Conservation (phyloP, 1,140 invertebrate genomes). For the Maniola jurtina region DNA sequence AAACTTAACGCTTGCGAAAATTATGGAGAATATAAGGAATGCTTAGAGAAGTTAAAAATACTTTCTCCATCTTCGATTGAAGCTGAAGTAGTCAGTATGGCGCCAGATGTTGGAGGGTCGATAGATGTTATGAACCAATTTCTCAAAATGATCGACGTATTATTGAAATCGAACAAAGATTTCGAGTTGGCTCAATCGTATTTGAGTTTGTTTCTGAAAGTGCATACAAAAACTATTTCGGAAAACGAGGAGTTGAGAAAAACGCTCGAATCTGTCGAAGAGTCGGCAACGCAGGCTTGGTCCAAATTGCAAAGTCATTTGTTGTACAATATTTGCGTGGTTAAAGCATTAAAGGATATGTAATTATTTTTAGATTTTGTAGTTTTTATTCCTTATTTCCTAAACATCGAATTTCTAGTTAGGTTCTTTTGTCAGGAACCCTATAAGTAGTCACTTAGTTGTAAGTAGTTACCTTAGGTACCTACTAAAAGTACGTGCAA, state of each 20-base stretch:
- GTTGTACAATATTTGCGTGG: conserved; percentile 88
- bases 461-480: too few species aligned
- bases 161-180: conserved; percentile 88
- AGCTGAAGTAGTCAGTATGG: conserved; percentile 91
- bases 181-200: conserved; percentile 97
- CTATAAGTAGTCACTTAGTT: too few species aligned
- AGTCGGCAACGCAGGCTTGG: conserved; percentile 83
- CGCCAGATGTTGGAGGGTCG: conserved; percentile 85
- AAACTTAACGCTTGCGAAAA: conserved; percentile 72
- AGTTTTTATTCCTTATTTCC: not conserved
- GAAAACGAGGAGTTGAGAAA: conserved; percentile 79
- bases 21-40: conserved; percentile 76
- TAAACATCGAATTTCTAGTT: not conserved
- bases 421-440: too few species aligned
- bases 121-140: conserved; percentile 87
- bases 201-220: conserved; percentile 94
- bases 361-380: conserved; percentile 49
- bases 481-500: too few species aligned
- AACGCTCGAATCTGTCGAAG: conserved; percentile 80
- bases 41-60: conserved; percentile 88
- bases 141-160: conserved; percentile 85
- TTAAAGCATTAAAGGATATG: conserved; percentile 85
- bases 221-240: conserved; percentile 85
- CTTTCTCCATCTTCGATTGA: conserved; percentile 93
- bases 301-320: conserved; percentile 84